phyloP scores from a whole-genome alignment of 2,797 vertebrate species.

The Lagorchestes hirsutus region DNA sequence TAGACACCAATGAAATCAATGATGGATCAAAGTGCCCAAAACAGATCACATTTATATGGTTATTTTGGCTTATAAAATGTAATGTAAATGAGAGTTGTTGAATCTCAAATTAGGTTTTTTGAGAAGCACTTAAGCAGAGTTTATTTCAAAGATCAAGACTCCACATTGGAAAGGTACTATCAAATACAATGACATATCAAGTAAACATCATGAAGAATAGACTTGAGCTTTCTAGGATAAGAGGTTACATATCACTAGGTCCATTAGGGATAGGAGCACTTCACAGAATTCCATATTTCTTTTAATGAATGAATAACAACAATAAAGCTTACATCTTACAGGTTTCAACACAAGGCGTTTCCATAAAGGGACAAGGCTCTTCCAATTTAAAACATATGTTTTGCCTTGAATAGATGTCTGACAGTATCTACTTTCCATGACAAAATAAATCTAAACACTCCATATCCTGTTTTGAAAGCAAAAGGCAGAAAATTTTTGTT shows the following conservation, averaged over 20 bases:
- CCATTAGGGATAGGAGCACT: neutral
- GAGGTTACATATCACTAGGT: neutral
- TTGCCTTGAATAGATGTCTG: slow-evolving; percentile 18
- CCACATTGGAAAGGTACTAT: neutral
- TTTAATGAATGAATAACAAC: neutral
- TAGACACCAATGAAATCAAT: neutral
- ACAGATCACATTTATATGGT: neutral
- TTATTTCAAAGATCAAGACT: slow-evolving; percentile 17
- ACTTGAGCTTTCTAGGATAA: neutral
- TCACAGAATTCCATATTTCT: neutral
- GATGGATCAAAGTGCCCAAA: neutral
- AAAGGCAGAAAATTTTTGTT: slow-evolving; percentile 46
- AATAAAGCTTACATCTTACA: neutral
- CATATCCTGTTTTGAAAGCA: slow-evolving; percentile 70
- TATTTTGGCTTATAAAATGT: neutral
- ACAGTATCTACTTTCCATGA: slow-evolving; percentile 12
- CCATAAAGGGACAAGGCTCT: slow-evolving; percentile 11
- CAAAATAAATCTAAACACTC: slow-evolving; percentile 41
- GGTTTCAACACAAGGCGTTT: neutral
- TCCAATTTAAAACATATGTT: slow-evolving; percentile 10
- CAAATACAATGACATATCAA: neutral
- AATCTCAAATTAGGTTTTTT: neutral
- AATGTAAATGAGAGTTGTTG: neutral
- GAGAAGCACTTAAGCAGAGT: slow-evolving; percentile 51
- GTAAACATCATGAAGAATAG: neutral